Percentiles rank a stretch among this genome's conserved stretches.
Evolutionary conservation across 2,797 vertebrate species (phyloP).

Genomic region (Alcedo quadribrachys): DNA sequence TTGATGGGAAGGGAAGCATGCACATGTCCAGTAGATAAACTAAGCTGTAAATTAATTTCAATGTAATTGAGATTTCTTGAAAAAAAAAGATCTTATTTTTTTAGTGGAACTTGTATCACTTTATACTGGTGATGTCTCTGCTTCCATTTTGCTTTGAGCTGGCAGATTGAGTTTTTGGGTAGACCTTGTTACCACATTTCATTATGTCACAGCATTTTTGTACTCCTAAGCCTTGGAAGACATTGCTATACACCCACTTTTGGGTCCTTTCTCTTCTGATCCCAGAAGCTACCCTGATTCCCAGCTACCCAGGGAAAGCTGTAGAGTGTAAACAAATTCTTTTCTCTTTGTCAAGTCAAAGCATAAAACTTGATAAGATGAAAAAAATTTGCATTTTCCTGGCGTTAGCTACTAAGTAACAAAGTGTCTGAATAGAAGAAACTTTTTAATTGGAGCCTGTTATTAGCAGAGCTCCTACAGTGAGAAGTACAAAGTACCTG

Average conservation of each 20-base stretch:
- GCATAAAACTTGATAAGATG: neutral
- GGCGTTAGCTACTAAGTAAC: neutral
- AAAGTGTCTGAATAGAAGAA: neutral
- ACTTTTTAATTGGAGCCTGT: neutral
- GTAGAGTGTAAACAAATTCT: neutral
- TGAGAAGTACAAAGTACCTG: neutral
- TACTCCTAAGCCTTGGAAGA: neutral
- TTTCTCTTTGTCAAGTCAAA: neutral
- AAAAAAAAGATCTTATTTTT: neutral
- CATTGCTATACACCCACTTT: neutral
- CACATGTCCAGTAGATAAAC: neutral
- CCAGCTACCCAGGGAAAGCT: neutral
- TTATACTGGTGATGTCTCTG: neutral
- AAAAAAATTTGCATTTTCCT: neutral
- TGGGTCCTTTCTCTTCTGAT: neutral
- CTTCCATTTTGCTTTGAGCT: neutral
- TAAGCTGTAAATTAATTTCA: conserved; percentile 6
- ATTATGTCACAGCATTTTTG: neutral
- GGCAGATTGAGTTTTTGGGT: neutral
- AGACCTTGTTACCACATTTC: neutral
- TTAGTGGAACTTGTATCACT: neutral
- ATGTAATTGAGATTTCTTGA: neutral
- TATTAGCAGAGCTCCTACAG: neutral
- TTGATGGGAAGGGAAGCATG: neutral
- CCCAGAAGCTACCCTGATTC: too few relatives aligned